Evolutionary conservation across 2,797 vertebrate genomes (phyloP).

Genomic region (Philypnodon macrostomus): DNA sequence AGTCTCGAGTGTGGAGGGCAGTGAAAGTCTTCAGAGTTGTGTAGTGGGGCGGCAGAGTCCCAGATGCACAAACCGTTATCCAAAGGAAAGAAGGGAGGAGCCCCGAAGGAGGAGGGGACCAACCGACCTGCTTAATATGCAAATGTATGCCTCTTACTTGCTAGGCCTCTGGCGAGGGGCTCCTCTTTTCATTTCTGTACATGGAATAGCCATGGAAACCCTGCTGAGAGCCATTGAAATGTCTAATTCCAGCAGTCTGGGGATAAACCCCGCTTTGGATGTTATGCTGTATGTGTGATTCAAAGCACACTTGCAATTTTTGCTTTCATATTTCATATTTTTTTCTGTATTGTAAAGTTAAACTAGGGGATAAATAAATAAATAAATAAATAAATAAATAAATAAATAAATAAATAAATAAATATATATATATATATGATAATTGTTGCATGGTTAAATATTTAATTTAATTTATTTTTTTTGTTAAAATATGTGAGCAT

Average conservation of each 20-base stretch:
- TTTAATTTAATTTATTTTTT: no score
- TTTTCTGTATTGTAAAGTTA: no score
- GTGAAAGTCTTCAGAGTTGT: slow-evolving; percentile 33
- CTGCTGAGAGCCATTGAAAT: slow-evolving; percentile 66
- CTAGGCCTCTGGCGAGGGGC: slow-evolving; percentile 61
- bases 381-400: no score
- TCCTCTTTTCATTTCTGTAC: slow-evolving; percentile 75
- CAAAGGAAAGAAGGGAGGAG: slow-evolving; percentile 56
- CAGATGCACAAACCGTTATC: slow-evolving; percentile 55
- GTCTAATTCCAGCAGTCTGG: slow-evolving; percentile 61
- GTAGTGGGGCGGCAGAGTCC: slow-evolving; percentile 1
- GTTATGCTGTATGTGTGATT: slow-evolving; percentile 23
- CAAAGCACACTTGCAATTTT: slow-evolving; percentile 18
- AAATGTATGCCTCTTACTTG: slow-evolving; percentile 78
- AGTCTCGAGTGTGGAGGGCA: slow-evolving; percentile 40
- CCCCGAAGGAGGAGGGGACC: slow-evolving; percentile 52
- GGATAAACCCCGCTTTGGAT: slow-evolving; percentile 59
- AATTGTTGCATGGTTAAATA: no score
- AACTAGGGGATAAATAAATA: no score
- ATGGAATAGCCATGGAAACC: slow-evolving; percentile 81
- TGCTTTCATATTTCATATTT: no score
- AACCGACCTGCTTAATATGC: slow-evolving; percentile 78
- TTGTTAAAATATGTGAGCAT: no score
- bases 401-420: no score
- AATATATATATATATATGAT: no score